Percentiles rank a stretch among this genome's conserved stretches.
Conservation (phyloP, 2,797 vertebrate species). For the Myotis vivesi region DNA sequence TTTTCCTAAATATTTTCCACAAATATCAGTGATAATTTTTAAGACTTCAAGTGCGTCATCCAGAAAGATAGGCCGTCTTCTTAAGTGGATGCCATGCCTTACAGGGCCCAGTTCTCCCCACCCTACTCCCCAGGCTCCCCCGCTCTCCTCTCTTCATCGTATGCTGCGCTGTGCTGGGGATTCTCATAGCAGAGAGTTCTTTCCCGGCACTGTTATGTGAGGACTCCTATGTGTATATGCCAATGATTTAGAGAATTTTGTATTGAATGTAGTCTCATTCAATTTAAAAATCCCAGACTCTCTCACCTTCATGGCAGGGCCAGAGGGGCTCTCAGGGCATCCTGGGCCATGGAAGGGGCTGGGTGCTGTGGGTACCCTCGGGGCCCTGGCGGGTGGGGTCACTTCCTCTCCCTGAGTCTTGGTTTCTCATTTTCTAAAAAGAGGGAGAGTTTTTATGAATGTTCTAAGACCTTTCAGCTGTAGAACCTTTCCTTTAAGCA, state of each 20-base stretch:
- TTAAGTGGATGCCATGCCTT: not conserved
- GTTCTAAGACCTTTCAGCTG: not conserved
- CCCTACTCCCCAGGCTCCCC: fast-evolving
- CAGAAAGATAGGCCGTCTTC: not conserved
- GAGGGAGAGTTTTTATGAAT: not conserved
- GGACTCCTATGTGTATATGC: not conserved
- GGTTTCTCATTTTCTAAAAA: not conserved
- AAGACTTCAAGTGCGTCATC: not conserved
- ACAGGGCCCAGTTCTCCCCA: not conserved
- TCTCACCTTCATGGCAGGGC: not conserved
- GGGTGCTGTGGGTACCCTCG: too few species aligned
- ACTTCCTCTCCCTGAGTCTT: not conserved
- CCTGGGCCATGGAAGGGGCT: too few species aligned
- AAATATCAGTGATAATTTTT: not conserved
- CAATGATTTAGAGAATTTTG: not conserved
- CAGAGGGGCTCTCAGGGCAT: too few species aligned
- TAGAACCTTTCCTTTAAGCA: not conserved
- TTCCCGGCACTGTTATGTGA: not conserved
- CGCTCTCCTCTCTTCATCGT: not conserved
- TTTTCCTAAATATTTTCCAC: not conserved
- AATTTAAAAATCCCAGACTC: not conserved
- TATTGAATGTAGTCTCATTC: not conserved
- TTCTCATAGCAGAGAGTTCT: not conserved
- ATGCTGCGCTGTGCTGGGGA: not conserved
- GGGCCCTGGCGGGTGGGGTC: not conserved